Evolutionary conservation across 2,797 vertebrate species (phyloP).

Genomic region (Onychomys leucogaster): DNA sequence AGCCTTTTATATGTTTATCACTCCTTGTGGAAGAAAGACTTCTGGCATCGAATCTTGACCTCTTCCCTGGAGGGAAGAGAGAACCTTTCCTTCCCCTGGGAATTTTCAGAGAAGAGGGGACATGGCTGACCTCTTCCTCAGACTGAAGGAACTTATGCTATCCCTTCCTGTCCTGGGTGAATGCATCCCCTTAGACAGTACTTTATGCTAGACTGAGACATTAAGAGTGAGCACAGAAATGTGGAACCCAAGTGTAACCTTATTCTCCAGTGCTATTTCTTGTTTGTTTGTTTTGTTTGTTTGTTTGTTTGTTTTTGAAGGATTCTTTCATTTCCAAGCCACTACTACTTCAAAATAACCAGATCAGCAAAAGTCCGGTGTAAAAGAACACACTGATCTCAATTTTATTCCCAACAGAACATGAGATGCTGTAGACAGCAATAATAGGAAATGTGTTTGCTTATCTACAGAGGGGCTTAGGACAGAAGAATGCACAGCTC

Average conservation of each 20-base stretch:
- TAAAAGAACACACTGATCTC: neutral
- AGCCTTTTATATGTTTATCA: conserved; percentile 59
- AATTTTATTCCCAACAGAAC: neutral
- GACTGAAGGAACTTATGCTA: conserved; percentile 56
- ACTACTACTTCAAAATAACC: neutral
- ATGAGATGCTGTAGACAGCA: neutral
- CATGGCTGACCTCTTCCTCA: conserved; percentile 73
- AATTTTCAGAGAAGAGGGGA: conserved; percentile 62
- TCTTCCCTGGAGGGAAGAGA: conserved; percentile 60
- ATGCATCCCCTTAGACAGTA: neutral
- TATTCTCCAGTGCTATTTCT: neutral
- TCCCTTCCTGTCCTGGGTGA: neutral
- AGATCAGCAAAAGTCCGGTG: neutral
- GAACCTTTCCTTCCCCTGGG: conserved; percentile 38
- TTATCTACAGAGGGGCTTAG: neutral
- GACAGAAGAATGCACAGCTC: neutral
- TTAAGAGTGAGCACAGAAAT: neutral
- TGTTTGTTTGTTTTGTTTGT: too few relatives aligned
- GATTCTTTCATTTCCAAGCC: neutral
- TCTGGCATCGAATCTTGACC: conserved; percentile 57
- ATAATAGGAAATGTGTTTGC: neutral
- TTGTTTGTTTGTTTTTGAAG: neutral
- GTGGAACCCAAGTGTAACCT: neutral
- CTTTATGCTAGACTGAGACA: neutral
- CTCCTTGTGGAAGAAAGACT: conserved; percentile 58